Conservation (phyloP, 2,888 invertebrate species). For the Agrotis segetum region DNA sequence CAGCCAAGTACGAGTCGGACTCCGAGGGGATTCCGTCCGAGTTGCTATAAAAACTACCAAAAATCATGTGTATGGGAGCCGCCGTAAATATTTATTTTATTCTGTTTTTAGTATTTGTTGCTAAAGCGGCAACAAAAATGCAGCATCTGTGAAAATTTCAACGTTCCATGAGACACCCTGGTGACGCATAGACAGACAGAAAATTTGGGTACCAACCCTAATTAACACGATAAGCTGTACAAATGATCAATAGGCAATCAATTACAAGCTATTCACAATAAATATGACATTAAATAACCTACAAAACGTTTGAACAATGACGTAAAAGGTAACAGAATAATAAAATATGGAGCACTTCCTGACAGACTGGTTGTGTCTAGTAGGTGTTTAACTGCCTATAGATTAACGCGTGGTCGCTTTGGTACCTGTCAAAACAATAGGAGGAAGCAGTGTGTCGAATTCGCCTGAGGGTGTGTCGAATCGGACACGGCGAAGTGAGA, state of each 20-base stretch:
- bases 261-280: slow-evolving; percentile 35
- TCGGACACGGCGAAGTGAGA: slow-evolving; percentile 41
- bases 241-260: slow-evolving; percentile 29
- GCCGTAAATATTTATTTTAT: no score
- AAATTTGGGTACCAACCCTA: no score
- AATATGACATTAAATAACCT: slow-evolving; percentile 58
- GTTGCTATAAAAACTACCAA: no score
- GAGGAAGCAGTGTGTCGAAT: slow-evolving; percentile 62
- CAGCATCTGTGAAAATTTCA: no score
- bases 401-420: slow-evolving; percentile 44
- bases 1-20: no score
- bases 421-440: slow-evolving; percentile 56
- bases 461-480: slow-evolving; percentile 58
- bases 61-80: no score
- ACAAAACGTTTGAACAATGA: slow-evolving; percentile 58
- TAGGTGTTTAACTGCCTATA: slow-evolving; percentile 49
- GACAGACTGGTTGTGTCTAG: slow-evolving; percentile 54
- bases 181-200: no score
- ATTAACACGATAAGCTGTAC: neutral
- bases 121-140: no score
- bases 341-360: slow-evolving; percentile 71
- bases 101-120: no score
- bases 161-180: no score
- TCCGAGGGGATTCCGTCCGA: no score
- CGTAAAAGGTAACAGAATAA: slow-evolving; percentile 56